Conservation (phyloP, 2,113 vertebrate species). For the Xenopus laevis region DNA sequence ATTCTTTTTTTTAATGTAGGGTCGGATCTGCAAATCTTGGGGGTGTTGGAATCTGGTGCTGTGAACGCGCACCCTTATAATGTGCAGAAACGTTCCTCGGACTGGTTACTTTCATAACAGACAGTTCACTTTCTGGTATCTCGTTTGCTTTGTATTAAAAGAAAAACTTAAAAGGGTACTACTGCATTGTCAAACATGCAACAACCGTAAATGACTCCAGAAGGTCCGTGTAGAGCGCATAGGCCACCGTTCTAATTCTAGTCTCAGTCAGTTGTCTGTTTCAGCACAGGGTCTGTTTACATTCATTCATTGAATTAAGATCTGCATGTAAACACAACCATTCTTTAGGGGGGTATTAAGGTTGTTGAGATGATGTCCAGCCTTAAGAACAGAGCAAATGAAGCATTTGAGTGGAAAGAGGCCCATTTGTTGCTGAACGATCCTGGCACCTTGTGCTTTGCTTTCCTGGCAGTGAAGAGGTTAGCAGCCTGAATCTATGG, state of each 20-base stretch:
- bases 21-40: constrained; percentile 52
- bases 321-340: constrained; percentile 28
- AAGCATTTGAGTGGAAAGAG: background rate
- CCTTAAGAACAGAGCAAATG: background rate
- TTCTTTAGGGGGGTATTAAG: background rate
- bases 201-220: background rate
- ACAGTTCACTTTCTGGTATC: constrained; percentile 51
- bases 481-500: constrained; percentile 8
- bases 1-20: constrained; percentile 63
- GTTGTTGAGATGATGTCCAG: background rate
- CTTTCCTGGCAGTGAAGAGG: constrained; percentile 9
- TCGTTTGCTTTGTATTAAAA: constrained; percentile 43
- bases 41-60: constrained; percentile 51
- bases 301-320: constrained; percentile 3
- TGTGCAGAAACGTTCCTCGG: constrained; percentile 65
- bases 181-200: constrained; percentile 38
- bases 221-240: background rate
- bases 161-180: background rate
- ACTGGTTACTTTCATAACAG: constrained; percentile 62
- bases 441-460: background rate
- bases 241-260: background rate
- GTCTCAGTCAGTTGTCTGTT: constrained; percentile 2
- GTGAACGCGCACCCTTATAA: constrained; percentile 52
- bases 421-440: background rate
- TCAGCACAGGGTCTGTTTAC: constrained; percentile 31